phyloP scores from a whole-genome alignment of 2,113 vertebrate genomes.

The Psittacula cyanocephala region DNA sequence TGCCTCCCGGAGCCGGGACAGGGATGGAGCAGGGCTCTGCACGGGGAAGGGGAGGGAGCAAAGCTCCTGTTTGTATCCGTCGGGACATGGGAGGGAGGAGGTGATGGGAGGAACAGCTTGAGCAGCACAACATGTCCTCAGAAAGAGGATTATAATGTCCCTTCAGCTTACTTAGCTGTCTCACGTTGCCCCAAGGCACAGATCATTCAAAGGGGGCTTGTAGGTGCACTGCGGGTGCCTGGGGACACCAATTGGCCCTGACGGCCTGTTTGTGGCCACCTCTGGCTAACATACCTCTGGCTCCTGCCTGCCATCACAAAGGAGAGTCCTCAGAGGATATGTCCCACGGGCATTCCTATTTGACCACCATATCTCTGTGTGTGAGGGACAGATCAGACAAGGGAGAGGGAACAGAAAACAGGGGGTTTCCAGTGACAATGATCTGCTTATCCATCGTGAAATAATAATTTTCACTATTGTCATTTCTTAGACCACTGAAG shows the following conservation, averaged over 20 bases:
- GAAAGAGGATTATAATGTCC: not conserved
- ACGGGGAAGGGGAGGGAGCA: not conserved
- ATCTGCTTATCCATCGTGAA: not conserved
- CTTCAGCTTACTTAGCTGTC: not conserved
- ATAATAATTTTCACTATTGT: not conserved
- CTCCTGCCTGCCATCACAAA: accelerated
- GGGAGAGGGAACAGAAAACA: not conserved
- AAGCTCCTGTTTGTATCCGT: not conserved
- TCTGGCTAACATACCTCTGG: not conserved
- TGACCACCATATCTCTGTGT: not conserved
- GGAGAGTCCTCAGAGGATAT: accelerated
- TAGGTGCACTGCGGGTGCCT: not conserved
- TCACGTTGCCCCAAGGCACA: not conserved
- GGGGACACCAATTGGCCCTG: not conserved
- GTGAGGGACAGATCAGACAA: not conserved
- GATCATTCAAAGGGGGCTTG: not conserved
- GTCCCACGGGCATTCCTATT: not conserved
- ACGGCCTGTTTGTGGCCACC: not conserved
- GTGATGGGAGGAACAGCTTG: not conserved
- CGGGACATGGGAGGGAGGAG: not conserved
- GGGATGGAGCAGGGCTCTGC: not conserved
- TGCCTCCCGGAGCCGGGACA: not conserved
- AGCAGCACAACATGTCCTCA: not conserved
- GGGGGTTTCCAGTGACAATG: not conserved
- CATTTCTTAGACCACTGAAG: not conserved